These are phyloP conservation scores for Spongilla lacustris DNA, from an alignment of 37 sponge, comb jelly and placozoan species.

Conservation along the genomic window DNA sequence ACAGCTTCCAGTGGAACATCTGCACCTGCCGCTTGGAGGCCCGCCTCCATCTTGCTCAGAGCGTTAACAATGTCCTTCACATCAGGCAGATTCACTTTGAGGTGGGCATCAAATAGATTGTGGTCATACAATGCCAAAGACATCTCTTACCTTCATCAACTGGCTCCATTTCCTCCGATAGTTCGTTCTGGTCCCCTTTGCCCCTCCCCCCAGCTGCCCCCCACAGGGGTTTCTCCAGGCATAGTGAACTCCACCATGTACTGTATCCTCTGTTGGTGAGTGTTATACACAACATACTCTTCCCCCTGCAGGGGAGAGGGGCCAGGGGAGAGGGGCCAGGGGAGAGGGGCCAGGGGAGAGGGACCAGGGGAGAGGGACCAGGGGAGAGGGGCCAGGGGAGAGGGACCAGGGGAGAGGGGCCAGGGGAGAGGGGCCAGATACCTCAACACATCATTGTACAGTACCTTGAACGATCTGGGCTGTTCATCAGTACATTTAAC, in stretches of 20 bases:
- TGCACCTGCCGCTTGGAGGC: conserved; percentile 80
- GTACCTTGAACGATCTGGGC: conserved; percentile 76
- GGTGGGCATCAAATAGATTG: not conserved
- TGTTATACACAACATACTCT: conserved; percentile 83
- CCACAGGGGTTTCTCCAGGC: conserved; percentile 38
- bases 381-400: too few relatives aligned
- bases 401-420: too few relatives aligned
- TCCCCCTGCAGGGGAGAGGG: too few relatives aligned
- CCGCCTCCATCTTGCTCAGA: conserved; percentile 87
- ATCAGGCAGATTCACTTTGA: conserved; percentile 70
- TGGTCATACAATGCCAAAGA: not conserved
- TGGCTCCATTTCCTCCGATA: conserved; percentile 12
- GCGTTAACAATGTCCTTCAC: conserved; percentile 81
- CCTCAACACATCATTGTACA: not conserved
- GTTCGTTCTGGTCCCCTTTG: conserved; percentile 17
- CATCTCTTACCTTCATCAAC: not conserved
- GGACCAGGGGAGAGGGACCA: too few relatives aligned
- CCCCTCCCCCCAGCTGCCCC: not conserved
- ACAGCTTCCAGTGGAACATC: conserved; percentile 87
- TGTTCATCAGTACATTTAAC: conserved; percentile 62
- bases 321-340: too few relatives aligned
- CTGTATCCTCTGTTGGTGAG: conserved; percentile 82
- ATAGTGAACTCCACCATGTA: conserved; percentile 87
- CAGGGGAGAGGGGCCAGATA: not conserved
- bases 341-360: too few relatives aligned